Evolutionary conservation across 2,113 vertebrate species (phyloP).

Genomic region (Semnornis frantzii): DNA sequence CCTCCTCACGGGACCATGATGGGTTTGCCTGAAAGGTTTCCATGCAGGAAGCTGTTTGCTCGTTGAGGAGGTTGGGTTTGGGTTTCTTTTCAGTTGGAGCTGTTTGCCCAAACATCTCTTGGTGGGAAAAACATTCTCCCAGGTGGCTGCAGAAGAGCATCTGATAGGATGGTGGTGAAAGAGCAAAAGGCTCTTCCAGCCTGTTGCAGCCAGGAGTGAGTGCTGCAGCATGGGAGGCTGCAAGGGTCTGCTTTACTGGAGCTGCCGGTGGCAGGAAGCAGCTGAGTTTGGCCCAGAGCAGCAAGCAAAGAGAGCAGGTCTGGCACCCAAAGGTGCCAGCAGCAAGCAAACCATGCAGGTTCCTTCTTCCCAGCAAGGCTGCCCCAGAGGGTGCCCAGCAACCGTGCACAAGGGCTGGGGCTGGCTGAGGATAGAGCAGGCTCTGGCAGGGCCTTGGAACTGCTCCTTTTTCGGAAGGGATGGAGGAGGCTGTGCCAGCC

Average conservation of each 20-base stretch:
- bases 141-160: neutral
- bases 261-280: neutral
- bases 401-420: neutral
- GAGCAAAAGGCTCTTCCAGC: neutral
- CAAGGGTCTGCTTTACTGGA: neutral
- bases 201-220: neutral
- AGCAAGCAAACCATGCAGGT: neutral
- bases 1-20: neutral
- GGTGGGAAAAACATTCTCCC: neutral
- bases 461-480: neutral
- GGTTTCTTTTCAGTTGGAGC: neutral
- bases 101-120: neutral
- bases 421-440: neutral
- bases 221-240: neutral
- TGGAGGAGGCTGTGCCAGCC: neutral
- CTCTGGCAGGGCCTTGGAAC: neutral
- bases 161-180: neutral
- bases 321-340: neutral
- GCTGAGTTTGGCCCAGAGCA: neutral
- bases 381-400: neutral
- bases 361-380: rapidly evolving
- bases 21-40: neutral
- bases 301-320: neutral
- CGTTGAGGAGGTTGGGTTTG: neutral
- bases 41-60: neutral